A percentile compares a stretch with the other conserved stretches of the same genome.
These are phyloP conservation scores for Tineola bisselliella DNA, from an alignment of 2,888 invertebrate genomes.

Conservation along the genomic window DNA sequence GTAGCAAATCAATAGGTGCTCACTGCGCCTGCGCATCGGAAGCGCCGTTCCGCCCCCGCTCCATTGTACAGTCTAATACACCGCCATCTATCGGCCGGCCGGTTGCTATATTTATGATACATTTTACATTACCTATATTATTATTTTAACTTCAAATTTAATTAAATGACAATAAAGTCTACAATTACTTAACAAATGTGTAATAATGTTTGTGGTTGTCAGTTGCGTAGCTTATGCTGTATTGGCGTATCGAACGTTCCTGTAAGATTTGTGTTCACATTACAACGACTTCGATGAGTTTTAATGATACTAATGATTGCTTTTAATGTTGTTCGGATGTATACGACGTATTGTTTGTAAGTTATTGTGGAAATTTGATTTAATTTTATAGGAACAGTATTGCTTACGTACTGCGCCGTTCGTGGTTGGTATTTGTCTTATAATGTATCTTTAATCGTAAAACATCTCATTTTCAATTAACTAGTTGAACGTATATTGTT, in stretches of 20 bases:
- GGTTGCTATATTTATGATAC: conserved; percentile 8
- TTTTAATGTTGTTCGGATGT: conserved; percentile 16
- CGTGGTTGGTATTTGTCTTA: neutral
- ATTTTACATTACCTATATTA: neutral
- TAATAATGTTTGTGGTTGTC: neutral
- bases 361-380: conserved; percentile 13
- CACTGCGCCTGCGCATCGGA: conserved; percentile 24
- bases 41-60: conserved; percentile 39
- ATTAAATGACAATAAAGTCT: neutral
- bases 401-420: neutral
- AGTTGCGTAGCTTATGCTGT: conserved; percentile 24
- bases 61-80: conserved; percentile 31
- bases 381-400: neutral
- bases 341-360: conserved; percentile 16
- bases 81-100: conserved; percentile 32
- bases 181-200: neutral
- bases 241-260: conserved; percentile 29
- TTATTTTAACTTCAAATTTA: neutral
- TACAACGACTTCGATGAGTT: conserved; percentile 35
- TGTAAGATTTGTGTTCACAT: conserved; percentile 18
- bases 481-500: neutral
- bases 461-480: neutral
- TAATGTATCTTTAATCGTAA: conserved; percentile 1
- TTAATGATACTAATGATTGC: conserved; percentile 31
- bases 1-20: conserved; percentile 29